Base-by-base conservation (phyloP, 1,140 invertebrate genomes). In the Trachelipus rathkii region DNA sequence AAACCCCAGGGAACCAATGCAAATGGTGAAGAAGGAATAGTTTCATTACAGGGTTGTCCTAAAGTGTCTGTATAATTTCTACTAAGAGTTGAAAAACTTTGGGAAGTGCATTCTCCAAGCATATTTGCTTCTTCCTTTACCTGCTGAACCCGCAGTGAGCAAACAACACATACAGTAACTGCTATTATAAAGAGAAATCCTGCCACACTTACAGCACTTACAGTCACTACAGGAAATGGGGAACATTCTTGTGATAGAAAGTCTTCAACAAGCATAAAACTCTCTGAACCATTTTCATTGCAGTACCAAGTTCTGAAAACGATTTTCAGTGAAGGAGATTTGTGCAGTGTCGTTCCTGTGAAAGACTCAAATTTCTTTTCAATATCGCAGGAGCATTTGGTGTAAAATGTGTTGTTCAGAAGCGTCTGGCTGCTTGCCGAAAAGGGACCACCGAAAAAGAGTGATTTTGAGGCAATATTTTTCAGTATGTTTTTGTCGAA, bases 401-500 rank as follows among this genome's bases (percentile, higher is more conserved):
- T 53, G 69, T 71, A 10, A 67, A 76, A 76, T 50, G 44, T 76
- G 68, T 76, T 76, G 69, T 71, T 71, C 2, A 76, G 68, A 13
- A 76, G n/a, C 45, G 69, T 76, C 33, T 66, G 46, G 7, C 70
- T 67, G 68, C 45, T 43, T 46, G 44, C 15, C 68, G 43, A 44
- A 67, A 66, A 76, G 15, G 50, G 24, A 8, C 19, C 10, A 82
- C 91, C 89, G 81, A 90, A 87, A 46, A 87, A 84, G 11, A 92
- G 83, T 4, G 90, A 89, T 1, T 87, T 85, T 5, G 88, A 86
- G 21, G 87, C 86, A 80, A 90, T 87, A 71, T 83, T 82, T 2
- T 81, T 83, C 10, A 92, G 83, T 10, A 86, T 89, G 82, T 91
- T 91, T 79, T 90, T 89, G 76, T 90, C 88, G 77, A 92, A 90